A percentile compares a stretch with the other conserved stretches of the same genome.
Conservation (phyloP, 1,140 invertebrate species). For the Caenorhabditis tropicalis region DNA sequence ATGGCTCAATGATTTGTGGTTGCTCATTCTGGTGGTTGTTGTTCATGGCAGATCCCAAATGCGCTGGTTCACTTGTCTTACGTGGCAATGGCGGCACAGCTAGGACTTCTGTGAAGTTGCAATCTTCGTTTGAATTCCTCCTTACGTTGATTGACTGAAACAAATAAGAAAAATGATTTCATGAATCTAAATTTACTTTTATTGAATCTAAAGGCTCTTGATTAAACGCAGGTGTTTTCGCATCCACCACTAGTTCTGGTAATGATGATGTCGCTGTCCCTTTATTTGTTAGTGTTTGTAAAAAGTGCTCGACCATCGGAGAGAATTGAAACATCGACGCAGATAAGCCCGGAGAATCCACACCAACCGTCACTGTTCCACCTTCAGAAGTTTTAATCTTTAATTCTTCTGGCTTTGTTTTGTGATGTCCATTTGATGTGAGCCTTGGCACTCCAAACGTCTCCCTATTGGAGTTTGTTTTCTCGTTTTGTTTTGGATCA, state of each 20-base stretch:
- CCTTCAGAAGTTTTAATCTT: background rate
- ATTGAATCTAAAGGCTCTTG: constrained; percentile 3
- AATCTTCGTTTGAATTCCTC: background rate
- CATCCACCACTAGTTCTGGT: background rate
- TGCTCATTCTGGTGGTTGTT: constrained; percentile 5
- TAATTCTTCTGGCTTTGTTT: background rate
- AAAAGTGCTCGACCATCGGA: constrained; percentile 67
- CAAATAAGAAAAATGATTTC: background rate
- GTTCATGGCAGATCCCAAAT: background rate
- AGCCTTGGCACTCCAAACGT: background rate
- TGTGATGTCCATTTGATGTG: background rate
- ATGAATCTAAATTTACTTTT: background rate
- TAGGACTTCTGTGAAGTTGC: background rate
- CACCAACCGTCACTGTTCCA: background rate
- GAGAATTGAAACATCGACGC: constrained; percentile 70
- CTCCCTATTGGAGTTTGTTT: background rate
- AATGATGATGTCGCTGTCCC: background rate
- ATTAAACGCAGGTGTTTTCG: constrained; percentile 1
- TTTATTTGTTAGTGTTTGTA: constrained; percentile 46
- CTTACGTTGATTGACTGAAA: background rate
- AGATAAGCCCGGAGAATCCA: constrained; percentile 59
- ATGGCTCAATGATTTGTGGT: background rate
- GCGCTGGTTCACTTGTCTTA: constrained; percentile 2
- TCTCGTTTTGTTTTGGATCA: background rate
- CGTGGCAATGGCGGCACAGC: background rate